Evolutionary conservation across 2,888 invertebrate genomes (phyloP).

Genomic region (Volucella bombylans): DNA sequence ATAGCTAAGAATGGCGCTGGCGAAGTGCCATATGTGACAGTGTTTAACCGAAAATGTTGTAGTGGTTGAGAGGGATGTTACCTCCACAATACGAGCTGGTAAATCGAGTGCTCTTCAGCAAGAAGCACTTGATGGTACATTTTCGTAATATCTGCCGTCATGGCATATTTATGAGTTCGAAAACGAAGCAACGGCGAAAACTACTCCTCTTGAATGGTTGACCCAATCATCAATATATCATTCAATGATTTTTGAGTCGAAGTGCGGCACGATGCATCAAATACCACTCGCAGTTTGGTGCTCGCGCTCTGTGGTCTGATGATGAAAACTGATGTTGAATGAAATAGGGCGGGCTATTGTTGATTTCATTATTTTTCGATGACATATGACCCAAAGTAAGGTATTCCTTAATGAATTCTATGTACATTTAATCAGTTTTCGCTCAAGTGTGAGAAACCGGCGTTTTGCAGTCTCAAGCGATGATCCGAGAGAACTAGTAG

Average conservation of each 20-base stretch:
- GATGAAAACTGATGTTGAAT: slow-evolving; percentile 63
- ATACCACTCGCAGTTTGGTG: slow-evolving; percentile 64
- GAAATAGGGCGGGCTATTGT: slow-evolving; percentile 45
- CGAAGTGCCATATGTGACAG: slow-evolving; percentile 21
- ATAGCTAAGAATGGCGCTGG: slow-evolving; percentile 28
- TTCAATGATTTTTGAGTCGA: slow-evolving; percentile 53
- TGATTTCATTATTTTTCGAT: slow-evolving; percentile 15
- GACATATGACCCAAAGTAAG: slow-evolving; percentile 58
- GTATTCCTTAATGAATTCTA: slow-evolving; percentile 67
- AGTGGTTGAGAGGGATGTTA: slow-evolving; percentile 24
- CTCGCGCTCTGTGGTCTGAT: slow-evolving; percentile 55
- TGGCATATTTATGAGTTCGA: slow-evolving; percentile 49
- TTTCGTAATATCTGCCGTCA: slow-evolving; percentile 64
- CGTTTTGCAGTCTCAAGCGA: slow-evolving; percentile 60
- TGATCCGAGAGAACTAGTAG: slow-evolving; percentile 45
- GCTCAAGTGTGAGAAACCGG: slow-evolving; percentile 58
- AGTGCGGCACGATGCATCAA: slow-evolving; percentile 56
- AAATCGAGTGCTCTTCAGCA: slow-evolving; percentile 37
- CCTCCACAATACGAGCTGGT: slow-evolving; percentile 36
- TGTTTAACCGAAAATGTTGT: slow-evolving; percentile 15
- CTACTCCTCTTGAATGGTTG: slow-evolving; percentile 63
- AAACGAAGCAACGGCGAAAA: slow-evolving; percentile 50
- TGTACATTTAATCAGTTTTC: slow-evolving; percentile 37
- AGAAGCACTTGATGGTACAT: slow-evolving; percentile 40
- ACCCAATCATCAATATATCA: slow-evolving; percentile 62